Base-by-base conservation (phyloP, 2,113 vertebrate species). In the Rhineura floridana region DNA sequence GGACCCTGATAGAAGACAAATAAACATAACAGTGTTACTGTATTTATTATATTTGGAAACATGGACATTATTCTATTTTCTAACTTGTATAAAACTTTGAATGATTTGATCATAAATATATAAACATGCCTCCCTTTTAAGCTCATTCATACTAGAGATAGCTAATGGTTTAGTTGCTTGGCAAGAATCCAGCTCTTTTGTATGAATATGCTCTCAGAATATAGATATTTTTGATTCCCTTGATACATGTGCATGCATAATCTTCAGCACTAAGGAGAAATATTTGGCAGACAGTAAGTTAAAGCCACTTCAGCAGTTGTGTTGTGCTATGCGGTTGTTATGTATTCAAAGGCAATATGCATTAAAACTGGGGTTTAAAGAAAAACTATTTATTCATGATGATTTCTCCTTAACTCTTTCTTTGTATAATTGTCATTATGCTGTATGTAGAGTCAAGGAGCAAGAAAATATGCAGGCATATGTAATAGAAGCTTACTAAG, bases 191-290 rank as follows among this genome's bases (percentile, higher is more conserved):
- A 30, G 77, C 33, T 1, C 39, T 87, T 59, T 72, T 88, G 11
- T 12, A 59, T 73, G 23, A 70, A 73, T n/a, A 77, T 15, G 6
- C 42, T 79, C 70, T 69, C 59, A 48, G 5, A 70, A 81, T 63
- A 65, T 87, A 81, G 23, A 6, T 7, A 19, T 21, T 69, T 55
- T 77, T 0, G 0, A 36, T 0, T 78, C 88, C 9, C 11, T 42
- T 84, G 63, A 63, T 84, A n/a, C 2, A 15, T 77, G 21, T 46
- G 85, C 48, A 36, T 91, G 28, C 28, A 65, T 87, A 30, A 79
- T 72, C 87, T 2, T 21, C 1, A 48, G 44, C 0, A 0, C 30
- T 44, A 50, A 1, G 4, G 17, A 67, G 82, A 80, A 2, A 2
- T 59, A 2, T 44, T 80, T 1, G 76, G 50, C 2, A 30, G 15